phyloP scores from a whole-genome alignment of 2,113 vertebrate genomes.

The Pachyramphus minor region DNA sequence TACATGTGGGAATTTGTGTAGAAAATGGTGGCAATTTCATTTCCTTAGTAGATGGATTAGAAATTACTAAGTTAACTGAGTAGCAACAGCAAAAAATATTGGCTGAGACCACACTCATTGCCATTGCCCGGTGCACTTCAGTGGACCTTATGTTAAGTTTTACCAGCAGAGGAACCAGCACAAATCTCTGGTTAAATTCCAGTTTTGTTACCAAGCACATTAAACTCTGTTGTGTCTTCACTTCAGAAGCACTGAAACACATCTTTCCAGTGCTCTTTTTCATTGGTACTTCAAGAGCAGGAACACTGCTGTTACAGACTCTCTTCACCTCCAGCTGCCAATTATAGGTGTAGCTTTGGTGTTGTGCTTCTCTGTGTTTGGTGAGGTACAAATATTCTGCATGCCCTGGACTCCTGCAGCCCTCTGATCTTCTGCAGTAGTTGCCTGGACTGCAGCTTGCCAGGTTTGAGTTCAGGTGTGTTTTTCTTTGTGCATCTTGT shows the following conservation, averaged over 20 bases:
- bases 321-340: background rate
- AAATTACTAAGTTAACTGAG: background rate
- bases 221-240: accelerated
- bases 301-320: background rate
- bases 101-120: background rate
- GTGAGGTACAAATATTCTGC: accelerated
- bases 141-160: background rate
- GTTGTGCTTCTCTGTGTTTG: background rate
- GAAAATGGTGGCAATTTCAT: background rate
- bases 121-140: accelerated
- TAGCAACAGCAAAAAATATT: background rate
- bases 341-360: background rate
- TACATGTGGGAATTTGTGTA: background rate
- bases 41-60: background rate
- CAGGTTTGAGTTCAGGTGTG: accelerated
- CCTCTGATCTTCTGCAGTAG: background rate
- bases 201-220: background rate
- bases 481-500: background rate
- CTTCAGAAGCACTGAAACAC: background rate
- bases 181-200: background rate
- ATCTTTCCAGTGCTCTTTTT: background rate
- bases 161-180: background rate
- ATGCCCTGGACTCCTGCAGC: background rate
- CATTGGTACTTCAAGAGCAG: background rate
- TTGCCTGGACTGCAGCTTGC: background rate